A percentile compares a stretch with the other conserved stretches of the same genome.
Evolutionary conservation across 2,797 vertebrate genomes (phyloP).

Genomic region (Gymnoscopelus braueri): DNA sequence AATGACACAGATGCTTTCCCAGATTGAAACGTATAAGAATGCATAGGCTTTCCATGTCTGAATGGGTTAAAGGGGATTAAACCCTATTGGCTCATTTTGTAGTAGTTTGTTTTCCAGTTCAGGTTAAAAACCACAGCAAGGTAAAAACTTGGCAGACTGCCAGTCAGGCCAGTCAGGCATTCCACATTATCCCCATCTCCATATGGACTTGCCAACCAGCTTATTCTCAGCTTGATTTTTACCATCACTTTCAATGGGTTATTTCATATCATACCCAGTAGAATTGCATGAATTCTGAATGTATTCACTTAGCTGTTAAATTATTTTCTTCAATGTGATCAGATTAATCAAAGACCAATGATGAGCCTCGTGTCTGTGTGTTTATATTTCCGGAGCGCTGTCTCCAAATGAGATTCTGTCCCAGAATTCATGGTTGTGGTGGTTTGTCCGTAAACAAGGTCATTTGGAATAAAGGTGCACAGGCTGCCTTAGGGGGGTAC

Average conservation of each 20-base stretch:
- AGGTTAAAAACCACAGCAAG: neutral
- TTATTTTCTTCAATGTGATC: too few species aligned
- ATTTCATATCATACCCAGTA: neutral
- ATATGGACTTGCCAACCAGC: conserved; percentile 52
- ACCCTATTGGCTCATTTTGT: too few species aligned
- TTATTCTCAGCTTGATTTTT: too few species aligned
- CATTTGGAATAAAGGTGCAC: conserved; percentile 84
- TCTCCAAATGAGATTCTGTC: conserved; percentile 76
- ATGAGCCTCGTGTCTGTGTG: neutral
- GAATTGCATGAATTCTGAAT: neutral
- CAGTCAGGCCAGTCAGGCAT: conserved; percentile 26
- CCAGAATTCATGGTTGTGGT: conserved; percentile 71
- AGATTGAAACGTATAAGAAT: too few species aligned
- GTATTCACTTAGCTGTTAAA: too few species aligned
- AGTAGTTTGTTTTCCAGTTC: too few species aligned
- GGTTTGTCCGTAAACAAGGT: conserved; percentile 84
- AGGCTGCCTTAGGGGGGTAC: conserved; percentile 67
- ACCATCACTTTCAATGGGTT: too few species aligned
- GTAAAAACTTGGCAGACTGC: conserved; percentile 5
- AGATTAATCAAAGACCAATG: too few species aligned
- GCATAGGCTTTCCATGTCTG: too few species aligned
- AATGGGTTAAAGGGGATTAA: too few species aligned
- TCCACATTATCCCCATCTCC: conserved; percentile 50
- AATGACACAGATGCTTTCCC: too few species aligned
- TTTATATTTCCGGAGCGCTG: conserved; percentile 35